Evolutionary conservation across 2,888 invertebrate genomes (phyloP).

Genomic region (Hylaea fasciaria): DNA sequence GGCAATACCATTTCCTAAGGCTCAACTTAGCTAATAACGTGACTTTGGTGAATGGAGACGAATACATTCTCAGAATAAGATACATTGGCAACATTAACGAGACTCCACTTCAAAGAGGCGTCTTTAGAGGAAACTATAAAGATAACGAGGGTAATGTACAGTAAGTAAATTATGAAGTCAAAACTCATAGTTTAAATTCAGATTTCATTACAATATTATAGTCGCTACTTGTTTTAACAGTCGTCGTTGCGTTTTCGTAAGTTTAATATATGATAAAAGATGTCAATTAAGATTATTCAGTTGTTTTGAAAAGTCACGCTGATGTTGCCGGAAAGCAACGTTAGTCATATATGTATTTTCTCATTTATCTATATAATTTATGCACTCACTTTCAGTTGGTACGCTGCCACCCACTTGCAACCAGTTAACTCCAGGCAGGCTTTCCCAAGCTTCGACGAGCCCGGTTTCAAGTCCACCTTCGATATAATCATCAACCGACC

Average conservation of each 20-base stretch:
- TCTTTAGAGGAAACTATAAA: constrained; percentile 73
- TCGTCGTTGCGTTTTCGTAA: too few species aligned
- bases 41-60: constrained; percentile 52
- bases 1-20: constrained; percentile 64
- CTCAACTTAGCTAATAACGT: constrained; percentile 62
- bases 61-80: constrained; percentile 57
- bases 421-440: constrained; percentile 91
- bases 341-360: too few species aligned
- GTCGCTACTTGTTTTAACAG: too few species aligned
- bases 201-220: too few species aligned
- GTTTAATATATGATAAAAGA: too few species aligned
- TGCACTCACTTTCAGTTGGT: constrained; percentile 85
- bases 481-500: constrained; percentile 81
- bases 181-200: too few species aligned
- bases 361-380: not conserved
- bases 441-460: constrained; percentile 94
- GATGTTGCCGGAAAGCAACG: too few species aligned
- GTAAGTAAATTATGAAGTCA: constrained; percentile 52
- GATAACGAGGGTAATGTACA: constrained; percentile 58
- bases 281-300: too few species aligned
- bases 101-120: constrained; percentile 74
- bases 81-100: constrained; percentile 78
- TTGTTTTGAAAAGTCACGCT: too few species aligned
- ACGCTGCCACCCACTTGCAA: constrained; percentile 91
- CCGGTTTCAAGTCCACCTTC: constrained; percentile 85